These are phyloP conservation scores for Microtus oregoni DNA, from an alignment of 2,113 vertebrate species.

Conservation along the genomic window DNA sequence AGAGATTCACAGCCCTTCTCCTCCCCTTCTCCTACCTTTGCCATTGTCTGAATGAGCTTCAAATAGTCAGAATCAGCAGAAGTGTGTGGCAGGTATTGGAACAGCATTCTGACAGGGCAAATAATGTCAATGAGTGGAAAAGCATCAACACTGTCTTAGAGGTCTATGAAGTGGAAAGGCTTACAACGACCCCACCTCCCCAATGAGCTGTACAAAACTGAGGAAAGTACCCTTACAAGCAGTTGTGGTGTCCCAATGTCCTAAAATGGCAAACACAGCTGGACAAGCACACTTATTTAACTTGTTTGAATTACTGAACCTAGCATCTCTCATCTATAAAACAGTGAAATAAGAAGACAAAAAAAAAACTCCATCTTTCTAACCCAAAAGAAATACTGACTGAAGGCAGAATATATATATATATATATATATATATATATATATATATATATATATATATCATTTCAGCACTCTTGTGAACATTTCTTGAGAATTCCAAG, in stretches of 20 bases:
- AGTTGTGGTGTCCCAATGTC: too few relatives aligned
- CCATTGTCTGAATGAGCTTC: too few relatives aligned
- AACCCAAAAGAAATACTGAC: neutral
- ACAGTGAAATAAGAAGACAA: too few relatives aligned
- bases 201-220: neutral
- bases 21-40: too few relatives aligned
- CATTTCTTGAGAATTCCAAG: neutral
- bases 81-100: fast-evolving
- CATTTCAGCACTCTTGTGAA: neutral
- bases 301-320: neutral
- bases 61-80: too few relatives aligned
- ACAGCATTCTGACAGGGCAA: neutral
- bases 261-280: neutral
- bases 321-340: neutral
- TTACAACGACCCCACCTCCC: neutral
- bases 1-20: neutral
- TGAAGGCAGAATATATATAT: neutral
- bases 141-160: too few relatives aligned
- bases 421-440: too few relatives aligned
- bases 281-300: neutral
- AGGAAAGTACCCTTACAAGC: neutral
- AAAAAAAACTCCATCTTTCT: too few relatives aligned
- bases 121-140: too few relatives aligned
- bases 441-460: too few relatives aligned
- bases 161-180: neutral